phyloP scores from a whole-genome alignment of 2,888 invertebrate genomes.

The Mesoligia furuncula region DNA sequence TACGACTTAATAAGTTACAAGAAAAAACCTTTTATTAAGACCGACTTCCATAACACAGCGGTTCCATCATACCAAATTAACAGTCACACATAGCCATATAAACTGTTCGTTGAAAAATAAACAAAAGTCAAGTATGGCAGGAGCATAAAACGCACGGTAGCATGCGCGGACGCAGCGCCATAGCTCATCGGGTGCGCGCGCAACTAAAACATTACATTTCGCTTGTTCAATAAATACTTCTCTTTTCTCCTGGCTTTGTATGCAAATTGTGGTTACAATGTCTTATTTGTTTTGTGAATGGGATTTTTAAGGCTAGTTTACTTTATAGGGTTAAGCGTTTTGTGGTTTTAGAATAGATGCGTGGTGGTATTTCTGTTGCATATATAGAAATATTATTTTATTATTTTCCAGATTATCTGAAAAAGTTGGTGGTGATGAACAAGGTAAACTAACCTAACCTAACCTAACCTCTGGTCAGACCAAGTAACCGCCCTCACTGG shows the following conservation, averaged over 20 bases:
- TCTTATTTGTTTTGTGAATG: conserved; percentile 70
- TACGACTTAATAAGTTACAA: conserved; percentile 13
- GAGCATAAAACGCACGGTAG: conserved; percentile 74
- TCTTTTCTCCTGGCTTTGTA: conserved; percentile 80
- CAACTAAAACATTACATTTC: conserved; percentile 66
- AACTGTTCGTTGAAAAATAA: conserved; percentile 60
- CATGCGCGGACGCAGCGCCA: conserved; percentile 69
- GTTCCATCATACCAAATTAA: conserved; percentile 46
- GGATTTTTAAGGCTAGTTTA: conserved; percentile 54
- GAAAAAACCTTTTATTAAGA: conserved; percentile 12
- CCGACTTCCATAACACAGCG: conserved; percentile 20
- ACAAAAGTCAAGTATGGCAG: conserved; percentile 56
- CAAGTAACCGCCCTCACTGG: too few species aligned
- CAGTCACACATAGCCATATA: conserved; percentile 47
- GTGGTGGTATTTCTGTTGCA: background rate
- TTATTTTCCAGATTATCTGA: too few species aligned
- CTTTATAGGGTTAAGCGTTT: conserved; percentile 4
- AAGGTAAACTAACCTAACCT: too few species aligned
- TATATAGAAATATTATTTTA: too few species aligned
- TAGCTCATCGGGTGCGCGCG: conserved; percentile 74
- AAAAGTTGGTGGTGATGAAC: too few species aligned
- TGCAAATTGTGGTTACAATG: conserved; percentile 75
- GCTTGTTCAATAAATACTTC: conserved; percentile 78
- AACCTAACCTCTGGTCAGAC: too few species aligned
- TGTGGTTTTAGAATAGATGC: conserved; percentile 22